Evolutionary conservation across 2,888 invertebrate genomes (phyloP), one percentile per base, ranked within the genome.

Genomic region (Vannuccia rotundouncinata): DNA sequence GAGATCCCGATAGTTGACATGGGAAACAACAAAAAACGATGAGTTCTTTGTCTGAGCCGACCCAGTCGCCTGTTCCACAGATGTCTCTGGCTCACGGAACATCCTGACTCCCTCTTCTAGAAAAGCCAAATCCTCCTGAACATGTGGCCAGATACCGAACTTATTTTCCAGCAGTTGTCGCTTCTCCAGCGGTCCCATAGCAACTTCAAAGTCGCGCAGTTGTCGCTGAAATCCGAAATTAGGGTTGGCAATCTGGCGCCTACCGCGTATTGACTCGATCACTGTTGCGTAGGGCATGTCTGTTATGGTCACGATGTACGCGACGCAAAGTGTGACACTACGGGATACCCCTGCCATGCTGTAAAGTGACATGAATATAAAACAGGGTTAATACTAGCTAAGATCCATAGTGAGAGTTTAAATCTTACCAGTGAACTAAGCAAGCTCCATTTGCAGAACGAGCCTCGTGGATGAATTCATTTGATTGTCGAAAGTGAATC

Each of bases 311-410:
- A 97, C 96, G 83, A 97, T 93, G 89, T 97, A 97, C 60, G 96
- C 96, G 81, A 95, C 94, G 0, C 94, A 94, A 79, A 97, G 93
- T 0, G 97, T 95, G 83, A 96, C 96, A 85, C 95, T 95, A 28
- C 97, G 92, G 0, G 96, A 96, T 92, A 97, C 95, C 31, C 97
- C 97, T 27, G 96, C 97, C 86, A 97, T 89, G 88, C 95, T 95
- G 89, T 77, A 85, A 79, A 86, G 45, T 45, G 5, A 17, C 45
- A 13, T 45, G 5, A 13, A 45, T 45, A 45, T 45, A 13, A 17
- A 45, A 17, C 10, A 45, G 45, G 17, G 45, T 13, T 45, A 13
- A 45, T 5, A 45, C 10, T 45, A 17, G 45, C n/a, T n/a, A n/a
- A n/a, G n/a, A n/a, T n/a, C n/a, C n/a, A n/a, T n/a, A n/a, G n/a